Evolutionary conservation across 2,113 vertebrate genomes (phyloP), one percentile per base, ranked within the genome.

Genomic region (Stigmatopora nigra): DNA sequence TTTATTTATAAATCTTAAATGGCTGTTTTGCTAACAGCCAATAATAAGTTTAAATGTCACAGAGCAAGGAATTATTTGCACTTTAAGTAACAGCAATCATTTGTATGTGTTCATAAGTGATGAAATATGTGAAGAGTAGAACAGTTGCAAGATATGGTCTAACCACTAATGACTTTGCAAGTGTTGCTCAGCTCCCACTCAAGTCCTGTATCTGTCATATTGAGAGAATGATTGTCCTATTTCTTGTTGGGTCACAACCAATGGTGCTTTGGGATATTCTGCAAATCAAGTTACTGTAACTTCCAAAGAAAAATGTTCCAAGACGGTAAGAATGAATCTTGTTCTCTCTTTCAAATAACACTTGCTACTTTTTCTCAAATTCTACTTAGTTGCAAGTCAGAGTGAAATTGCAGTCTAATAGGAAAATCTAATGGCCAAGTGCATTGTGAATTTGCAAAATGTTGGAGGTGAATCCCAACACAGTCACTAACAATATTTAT

Each of bases 181-280:
- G 61, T 60, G 36, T 44, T 60, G 36, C 31, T 60, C 58, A 13
- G 36, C n/a, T 74, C 69, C 65, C 69, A 77, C 64, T 55, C 71
- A 48, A 59, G 69, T 25, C 63, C 72, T 73, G 67, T 41, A 36
- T 20, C 63, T 72, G 63, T 71, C 49, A 52, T 41, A 16, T 31
- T 68, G 67, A 69, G 76, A 74, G 73, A 80, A 56, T 76, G 72
- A 71, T 69, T 62, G 68, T 68, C 69, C 67, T 51, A 51, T 72
- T 78, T 79, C 69, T 75, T 76, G 61, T 63, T 46, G 53, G 65
- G 57, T 69, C 35, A 60, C 71, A 78, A 61, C 79, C 71, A 60
- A 49, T 71, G 73, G 67, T 75, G 67, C 67, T 63, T 46, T 35
- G 41, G 71, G 73, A 75, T 69, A 62, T 49, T 72, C 70, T 76